Base-by-base conservation (phyloP, 2,797 vertebrate species). In the Saxicola maurus region DNA sequence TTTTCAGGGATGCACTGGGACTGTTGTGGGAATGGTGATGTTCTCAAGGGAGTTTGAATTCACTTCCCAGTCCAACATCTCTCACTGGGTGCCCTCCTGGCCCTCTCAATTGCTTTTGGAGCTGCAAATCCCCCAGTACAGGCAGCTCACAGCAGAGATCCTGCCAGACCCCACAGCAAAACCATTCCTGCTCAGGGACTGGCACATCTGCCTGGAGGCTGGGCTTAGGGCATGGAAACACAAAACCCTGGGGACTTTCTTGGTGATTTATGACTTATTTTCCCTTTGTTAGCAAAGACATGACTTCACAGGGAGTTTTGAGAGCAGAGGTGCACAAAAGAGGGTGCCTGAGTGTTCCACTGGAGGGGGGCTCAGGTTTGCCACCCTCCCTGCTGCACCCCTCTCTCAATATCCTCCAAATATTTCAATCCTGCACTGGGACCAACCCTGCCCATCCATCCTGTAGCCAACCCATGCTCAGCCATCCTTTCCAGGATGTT, bases 161-260 rank as follows among this genome's bases (percentile, higher is more conserved):
- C 38, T 18, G 31, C 35, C 2, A 75, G 35, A 11, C 65, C 24
- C 0, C 1, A 14, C 24, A 74, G 43, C 42, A 33, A 56, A 43
- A 28, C 11, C 19, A 30, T 42, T 45, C 65, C 57, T 30, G 10
- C n/a, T 25, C 35, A 31, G n/a, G 37, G 17, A n/a, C 45, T 53
- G 45, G 25, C 38, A 59, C 15, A 30, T 1, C 43, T 31, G 2
- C 8, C 60, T 53, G 21, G 19, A 28, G 13, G 27, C 46, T 35
- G 35, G 18, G 38, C 43, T 72, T 7, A 10, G 19, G 33, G 27
- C 30, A 49, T 78, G 76, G 25, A 51, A 77, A 80, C 17, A 45
- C 0, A 0, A 73, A 87, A 5, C 15, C 9, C 11, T 24, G 0
- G 0, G 11, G 25, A 35, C 18, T 62, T 12, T 43, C 17, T 66